These are phyloP conservation scores for Drosophila sp. DNA, from an alignment of 1,140 invertebrate species.

Conservation along the genomic window DNA sequence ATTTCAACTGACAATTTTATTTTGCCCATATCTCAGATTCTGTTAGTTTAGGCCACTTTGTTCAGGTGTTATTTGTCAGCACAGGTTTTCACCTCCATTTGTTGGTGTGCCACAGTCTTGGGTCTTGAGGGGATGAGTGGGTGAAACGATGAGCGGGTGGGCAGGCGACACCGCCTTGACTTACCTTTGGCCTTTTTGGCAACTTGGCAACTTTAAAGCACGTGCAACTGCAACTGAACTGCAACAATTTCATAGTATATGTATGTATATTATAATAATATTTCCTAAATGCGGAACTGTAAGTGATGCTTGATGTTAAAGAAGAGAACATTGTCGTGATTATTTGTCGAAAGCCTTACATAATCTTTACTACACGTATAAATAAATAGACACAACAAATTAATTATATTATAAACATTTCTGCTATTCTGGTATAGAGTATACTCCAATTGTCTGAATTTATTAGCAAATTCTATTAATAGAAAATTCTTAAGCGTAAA, in stretches of 20 bases:
- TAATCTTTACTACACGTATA: too few species aligned
- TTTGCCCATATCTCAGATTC: constrained; percentile 24
- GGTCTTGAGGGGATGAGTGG: background rate
- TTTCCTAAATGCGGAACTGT: background rate
- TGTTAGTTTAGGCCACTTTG: constrained; percentile 64
- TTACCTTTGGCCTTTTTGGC: constrained; percentile 75
- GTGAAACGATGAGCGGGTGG: constrained; percentile 4
- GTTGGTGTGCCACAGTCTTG: constrained; percentile 16
- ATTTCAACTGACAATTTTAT: constrained; percentile 40
- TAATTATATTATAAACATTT: too few species aligned
- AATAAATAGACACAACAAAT: too few species aligned
- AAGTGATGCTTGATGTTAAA: too few species aligned
- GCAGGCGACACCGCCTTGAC: constrained; percentile 36
- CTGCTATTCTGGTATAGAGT: too few species aligned
- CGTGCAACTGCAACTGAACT: constrained; percentile 38
- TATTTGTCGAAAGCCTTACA: too few species aligned
- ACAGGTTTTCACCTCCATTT: constrained; percentile 36
- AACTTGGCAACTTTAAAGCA: constrained; percentile 37
- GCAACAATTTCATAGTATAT: constrained; percentile 22
- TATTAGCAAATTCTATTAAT: too few species aligned
- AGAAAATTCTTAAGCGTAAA: too few species aligned
- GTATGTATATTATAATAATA: constrained; percentile 31
- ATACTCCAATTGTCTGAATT: too few species aligned
- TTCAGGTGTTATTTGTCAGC: constrained; percentile 68
- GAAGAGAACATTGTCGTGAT: background rate